Percentiles rank a stretch among this genome's conserved stretches.
Conservation (phyloP, 2,888 invertebrate genomes). For the Helicoverpa assulta region DNA sequence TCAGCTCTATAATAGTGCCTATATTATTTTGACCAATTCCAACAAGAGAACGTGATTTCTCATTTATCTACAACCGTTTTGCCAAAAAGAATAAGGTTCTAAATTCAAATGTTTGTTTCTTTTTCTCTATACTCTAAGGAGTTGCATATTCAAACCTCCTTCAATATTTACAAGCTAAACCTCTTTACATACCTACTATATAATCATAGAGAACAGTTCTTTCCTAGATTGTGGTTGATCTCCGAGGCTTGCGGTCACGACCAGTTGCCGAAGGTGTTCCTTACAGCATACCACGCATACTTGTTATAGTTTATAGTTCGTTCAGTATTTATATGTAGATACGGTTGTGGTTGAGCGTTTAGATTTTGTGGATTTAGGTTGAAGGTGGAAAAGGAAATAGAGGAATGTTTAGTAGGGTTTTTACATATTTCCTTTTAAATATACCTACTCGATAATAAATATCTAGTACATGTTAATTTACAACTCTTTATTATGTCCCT, state of each 20-base stretch:
- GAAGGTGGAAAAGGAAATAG: neutral
- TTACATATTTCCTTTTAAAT: no score
- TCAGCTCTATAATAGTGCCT: no score
- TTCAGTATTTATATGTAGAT: conserved; percentile 22
- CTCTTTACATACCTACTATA: conserved; percentile 13
- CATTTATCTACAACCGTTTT: no score
- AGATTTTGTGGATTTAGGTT: conserved; percentile 15
- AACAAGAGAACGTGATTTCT: no score
- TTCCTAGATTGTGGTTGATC: conserved; percentile 41
- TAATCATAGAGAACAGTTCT: conserved; percentile 35
- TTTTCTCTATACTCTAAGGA: no score
- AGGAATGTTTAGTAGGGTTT: no score
- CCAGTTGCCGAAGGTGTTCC: conserved; percentile 59
- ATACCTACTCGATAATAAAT: no score
- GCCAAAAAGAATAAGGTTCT: no score
- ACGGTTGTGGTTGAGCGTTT: conserved; percentile 32
- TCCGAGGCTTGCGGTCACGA: conserved; percentile 54
- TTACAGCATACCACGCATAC: conserved; percentile 59
- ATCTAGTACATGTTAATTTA: no score
- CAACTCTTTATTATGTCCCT: no score
- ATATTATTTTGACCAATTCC: no score
- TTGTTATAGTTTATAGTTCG: conserved; percentile 33
- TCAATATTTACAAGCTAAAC: neutral
- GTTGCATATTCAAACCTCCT: neutral
- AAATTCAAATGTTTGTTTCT: no score